Evolutionary conservation across 2,888 invertebrate genomes (phyloP).

Genomic region (Parelbella ahira): DNA sequence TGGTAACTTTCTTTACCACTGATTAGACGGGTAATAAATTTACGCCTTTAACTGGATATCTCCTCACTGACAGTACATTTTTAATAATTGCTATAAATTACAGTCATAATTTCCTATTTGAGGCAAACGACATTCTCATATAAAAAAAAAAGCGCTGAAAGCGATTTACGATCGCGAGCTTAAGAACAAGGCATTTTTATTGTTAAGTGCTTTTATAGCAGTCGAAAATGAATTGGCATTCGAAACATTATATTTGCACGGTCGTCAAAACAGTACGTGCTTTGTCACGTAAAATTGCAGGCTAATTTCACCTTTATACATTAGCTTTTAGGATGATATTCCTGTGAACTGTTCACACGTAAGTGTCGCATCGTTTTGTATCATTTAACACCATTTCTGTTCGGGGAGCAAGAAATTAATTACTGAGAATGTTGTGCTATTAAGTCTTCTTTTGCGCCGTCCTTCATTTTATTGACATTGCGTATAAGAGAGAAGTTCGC

Average conservation of each 20-base stretch:
- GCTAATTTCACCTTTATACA: not conserved
- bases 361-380: constrained; percentile 1
- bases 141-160: constrained; percentile 6
- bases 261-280: not conserved
- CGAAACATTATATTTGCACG: constrained; percentile 10
- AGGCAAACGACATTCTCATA: constrained; percentile 9
- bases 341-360: not conserved
- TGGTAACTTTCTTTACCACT: too few species aligned
- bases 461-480: constrained; percentile 24
- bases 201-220: constrained; percentile 17
- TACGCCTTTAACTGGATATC: too few species aligned
- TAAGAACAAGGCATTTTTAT: constrained; percentile 16
- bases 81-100: too few species aligned
- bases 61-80: too few species aligned
- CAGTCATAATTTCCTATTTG: too few species aligned
- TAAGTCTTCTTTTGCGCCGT: constrained; percentile 37
- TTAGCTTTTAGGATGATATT: not conserved
- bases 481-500: not conserved
- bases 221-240: constrained; percentile 42
- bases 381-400: constrained; percentile 19
- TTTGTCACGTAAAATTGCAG: not conserved
- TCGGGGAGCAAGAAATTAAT: constrained; percentile 44
- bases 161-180: constrained; percentile 11
- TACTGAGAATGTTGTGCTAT: constrained; percentile 45
- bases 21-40: too few species aligned